Evolutionary conservation across 92 coral and sea anemone genomes (phyloP), one percentile per base, ranked within the genome.

Genomic region (Isaurus tuberculatus): DNA sequence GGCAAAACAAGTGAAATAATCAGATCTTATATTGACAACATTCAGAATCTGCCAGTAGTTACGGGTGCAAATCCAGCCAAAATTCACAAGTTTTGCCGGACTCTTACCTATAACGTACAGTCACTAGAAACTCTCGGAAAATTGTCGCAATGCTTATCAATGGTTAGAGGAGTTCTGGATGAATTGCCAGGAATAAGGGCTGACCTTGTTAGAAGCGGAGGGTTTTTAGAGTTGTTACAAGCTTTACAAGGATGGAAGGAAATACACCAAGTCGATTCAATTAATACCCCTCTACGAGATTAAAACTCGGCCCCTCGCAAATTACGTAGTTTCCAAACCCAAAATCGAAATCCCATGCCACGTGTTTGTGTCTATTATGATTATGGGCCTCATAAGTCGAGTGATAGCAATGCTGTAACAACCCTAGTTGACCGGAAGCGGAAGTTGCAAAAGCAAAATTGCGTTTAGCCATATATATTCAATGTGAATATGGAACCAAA

Each of bases 91-190:
- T 89, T 89, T 65, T 80, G n/a, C n/a, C n/a, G n/a, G n/a, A n/a
- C n/a, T n/a, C n/a, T n/a, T n/a, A n/a, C n/a, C n/a, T n/a, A n/a
- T n/a, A n/a, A n/a, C n/a, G n/a, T n/a, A n/a, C n/a, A n/a, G n/a
- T n/a, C n/a, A n/a, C n/a, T n/a, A n/a, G 93, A 90, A 82, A 90
- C 93, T 4, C 66, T 86, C 23, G 86, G 88, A n/a, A n/a, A n/a
- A n/a, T n/a, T n/a, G n/a, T n/a, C n/a, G n/a, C n/a, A n/a, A n/a
- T n/a, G n/a, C n/a, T n/a, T n/a, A n/a, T n/a, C n/a, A n/a, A n/a
- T n/a, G n/a, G n/a, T n/a, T n/a, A n/a, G n/a, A n/a, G n/a, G n/a
- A 86, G 75, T 55, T 44, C 64, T 19, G 81, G 88, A 10, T 72
- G 87, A 57, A 75, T 75, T 88, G 44, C 83, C 85, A 34, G 90